A percentile compares a stretch with the other conserved stretches of the same genome.
Evolutionary conservation across 2,888 invertebrate species (phyloP).

Genomic region (Oscheius onirici): DNA sequence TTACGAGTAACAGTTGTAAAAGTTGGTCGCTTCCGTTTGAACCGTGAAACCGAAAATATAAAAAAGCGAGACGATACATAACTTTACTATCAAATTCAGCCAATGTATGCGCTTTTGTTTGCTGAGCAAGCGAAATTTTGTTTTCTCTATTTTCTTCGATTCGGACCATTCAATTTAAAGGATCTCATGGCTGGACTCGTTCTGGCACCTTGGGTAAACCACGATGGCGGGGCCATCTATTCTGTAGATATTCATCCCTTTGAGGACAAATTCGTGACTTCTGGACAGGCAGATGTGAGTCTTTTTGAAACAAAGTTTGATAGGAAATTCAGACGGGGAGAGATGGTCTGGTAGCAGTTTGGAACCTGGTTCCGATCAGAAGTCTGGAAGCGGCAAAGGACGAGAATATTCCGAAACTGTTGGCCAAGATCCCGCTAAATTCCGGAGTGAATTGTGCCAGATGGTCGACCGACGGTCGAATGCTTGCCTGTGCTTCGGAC

Average conservation of each 20-base stretch:
- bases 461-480: constrained; percentile 56
- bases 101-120: background rate
- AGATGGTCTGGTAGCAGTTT: constrained; percentile 58
- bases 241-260: constrained; percentile 65
- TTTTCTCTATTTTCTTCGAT: background rate
- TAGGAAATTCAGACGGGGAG: constrained; percentile 36
- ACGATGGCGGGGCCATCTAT: constrained; percentile 60
- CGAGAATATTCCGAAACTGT: constrained; percentile 38
- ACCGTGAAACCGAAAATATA: no score
- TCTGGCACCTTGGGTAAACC: constrained; percentile 38
- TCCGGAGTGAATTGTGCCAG: constrained; percentile 63
- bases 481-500: constrained; percentile 50
- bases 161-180: background rate
- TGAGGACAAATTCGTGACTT: constrained; percentile 61
- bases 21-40: no score
- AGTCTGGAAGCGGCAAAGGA: constrained; percentile 32
- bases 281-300: constrained; percentile 56
- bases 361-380: constrained; percentile 53
- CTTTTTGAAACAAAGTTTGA: background rate
- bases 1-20: no score
- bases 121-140: background rate
- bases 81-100: background rate
- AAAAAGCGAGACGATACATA: no score
- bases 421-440: constrained; percentile 38
- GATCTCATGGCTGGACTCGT: constrained; percentile 12